A percentile compares a stretch with the other conserved stretches of the same genome.
Conservation (phyloP, 2,888 invertebrate genomes). For the Punctoribates punctum region DNA sequence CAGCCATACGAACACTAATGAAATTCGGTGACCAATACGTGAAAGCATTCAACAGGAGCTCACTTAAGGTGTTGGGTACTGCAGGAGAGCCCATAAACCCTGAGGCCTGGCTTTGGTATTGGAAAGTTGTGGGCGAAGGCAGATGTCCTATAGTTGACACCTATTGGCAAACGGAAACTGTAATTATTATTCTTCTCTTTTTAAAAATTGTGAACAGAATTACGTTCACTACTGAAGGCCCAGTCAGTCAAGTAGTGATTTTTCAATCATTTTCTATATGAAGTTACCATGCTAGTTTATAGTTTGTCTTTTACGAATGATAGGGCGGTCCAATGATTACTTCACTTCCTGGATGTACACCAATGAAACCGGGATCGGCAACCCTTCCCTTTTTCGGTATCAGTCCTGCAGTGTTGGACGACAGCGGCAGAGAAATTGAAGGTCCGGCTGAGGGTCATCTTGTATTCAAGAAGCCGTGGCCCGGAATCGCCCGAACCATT, state of each 20-base stretch:
- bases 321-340: constrained; percentile 90
- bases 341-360: constrained; percentile 89
- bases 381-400: constrained; percentile 97
- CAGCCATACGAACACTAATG: constrained; percentile 57
- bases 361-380: constrained; percentile 96
- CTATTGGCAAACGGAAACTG: constrained; percentile 98
- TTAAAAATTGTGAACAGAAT: too few relatives aligned
- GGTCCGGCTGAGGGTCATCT: constrained; percentile 91
- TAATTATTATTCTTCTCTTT: constrained; percentile 47
- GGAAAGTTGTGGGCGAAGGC: constrained; percentile 58
- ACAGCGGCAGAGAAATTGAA: constrained; percentile 75
- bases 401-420: constrained; percentile 77
- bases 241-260: too few relatives aligned
- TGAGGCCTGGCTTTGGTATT: constrained; percentile 97
- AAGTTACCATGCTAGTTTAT: too few relatives aligned
- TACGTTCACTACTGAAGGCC: too few relatives aligned
- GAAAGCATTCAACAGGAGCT: constrained; percentile 59
- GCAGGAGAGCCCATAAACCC: constrained; percentile 99
- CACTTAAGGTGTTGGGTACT: constrained; percentile 79
- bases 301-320: too few relatives aligned
- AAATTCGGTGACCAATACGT: constrained; percentile 55
- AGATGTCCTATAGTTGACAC: constrained; percentile 85
- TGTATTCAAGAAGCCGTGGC: constrained; percentile 91
- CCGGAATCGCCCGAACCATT: constrained; percentile 93
- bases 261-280: too few relatives aligned